These are phyloP conservation scores for Acanthopagrus latus DNA, from an alignment of 2,797 vertebrate species.

Conservation along the genomic window DNA sequence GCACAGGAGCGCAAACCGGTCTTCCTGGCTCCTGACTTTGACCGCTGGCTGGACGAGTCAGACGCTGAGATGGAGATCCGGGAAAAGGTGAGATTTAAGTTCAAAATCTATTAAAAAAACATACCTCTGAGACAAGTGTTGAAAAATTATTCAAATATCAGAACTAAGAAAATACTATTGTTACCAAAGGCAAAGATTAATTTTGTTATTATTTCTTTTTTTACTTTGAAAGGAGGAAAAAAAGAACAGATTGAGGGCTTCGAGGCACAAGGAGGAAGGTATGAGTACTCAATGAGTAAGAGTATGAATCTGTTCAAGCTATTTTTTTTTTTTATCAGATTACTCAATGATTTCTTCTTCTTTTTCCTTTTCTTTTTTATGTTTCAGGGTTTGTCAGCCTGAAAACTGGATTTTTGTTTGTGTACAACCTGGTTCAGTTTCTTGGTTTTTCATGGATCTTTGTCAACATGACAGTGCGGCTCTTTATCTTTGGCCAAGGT, in stretches of 20 bases:
- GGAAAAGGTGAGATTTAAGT: conserved; percentile 86
- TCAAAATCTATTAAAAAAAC: not conserved
- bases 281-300: too few species aligned
- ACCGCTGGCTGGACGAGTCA: conserved; percentile 97
- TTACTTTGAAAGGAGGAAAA: conserved; percentile 88
- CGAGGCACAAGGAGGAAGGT: conserved; percentile 89
- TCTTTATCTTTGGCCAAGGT: conserved; percentile 94
- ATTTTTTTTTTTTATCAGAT: not conserved
- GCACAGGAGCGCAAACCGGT: conserved; percentile 92
- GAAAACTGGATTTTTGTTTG: conserved; percentile 91
- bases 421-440: conserved; percentile 97
- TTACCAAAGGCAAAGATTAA: not conserved
- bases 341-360: not conserved
- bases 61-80: conserved; percentile 96
- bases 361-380: not conserved
- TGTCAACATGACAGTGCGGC: conserved; percentile 95
- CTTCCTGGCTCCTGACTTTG: conserved; percentile 94
- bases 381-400: conserved; percentile 85
- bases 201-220: not conserved
- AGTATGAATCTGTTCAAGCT: conserved; percentile 65
- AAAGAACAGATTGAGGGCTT: conserved; percentile 89
- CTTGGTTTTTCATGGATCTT: conserved; percentile 99
- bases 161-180: not conserved
- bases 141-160: not conserved
- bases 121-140: not conserved